phyloP scores from a whole-genome alignment of 2,797 vertebrate genomes.

The Neosalanx taihuensis region DNA sequence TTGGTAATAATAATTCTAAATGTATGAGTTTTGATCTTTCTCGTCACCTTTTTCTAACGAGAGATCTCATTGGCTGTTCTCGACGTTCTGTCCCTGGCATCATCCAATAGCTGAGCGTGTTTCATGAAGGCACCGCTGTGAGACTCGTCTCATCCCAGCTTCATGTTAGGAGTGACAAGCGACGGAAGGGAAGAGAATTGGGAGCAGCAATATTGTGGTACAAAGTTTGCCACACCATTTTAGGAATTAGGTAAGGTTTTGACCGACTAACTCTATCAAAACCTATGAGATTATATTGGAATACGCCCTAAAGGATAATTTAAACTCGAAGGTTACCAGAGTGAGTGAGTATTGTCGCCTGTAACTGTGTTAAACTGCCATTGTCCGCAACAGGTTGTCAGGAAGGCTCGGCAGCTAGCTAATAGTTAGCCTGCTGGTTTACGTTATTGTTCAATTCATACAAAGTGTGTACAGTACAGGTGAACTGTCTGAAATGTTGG shows the following conservation, averaged over 20 bases:
- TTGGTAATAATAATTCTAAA: not conserved
- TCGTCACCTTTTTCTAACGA: not conserved
- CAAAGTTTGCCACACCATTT: not conserved
- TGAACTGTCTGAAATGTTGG: not conserved
- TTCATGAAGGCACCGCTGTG: slow-evolving; percentile 10
- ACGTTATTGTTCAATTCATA: not conserved
- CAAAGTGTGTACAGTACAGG: not conserved
- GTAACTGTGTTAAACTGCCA: slow-evolving; percentile 7
- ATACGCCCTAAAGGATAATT: not conserved
- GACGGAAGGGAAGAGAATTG: not conserved
- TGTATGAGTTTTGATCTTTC: not conserved
- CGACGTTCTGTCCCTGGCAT: slow-evolving; percentile 3
- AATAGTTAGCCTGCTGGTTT: slow-evolving; percentile 2
- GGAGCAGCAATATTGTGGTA: not conserved
- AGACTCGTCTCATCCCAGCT: not conserved
- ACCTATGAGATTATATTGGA: not conserved
- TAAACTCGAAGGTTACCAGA: not conserved
- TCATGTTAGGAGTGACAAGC: not conserved
- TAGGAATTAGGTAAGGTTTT: not conserved
- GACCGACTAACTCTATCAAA: not conserved
- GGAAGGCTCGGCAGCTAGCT: slow-evolving; percentile 11
- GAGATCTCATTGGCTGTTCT: slow-evolving; percentile 23
- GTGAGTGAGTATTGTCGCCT: slow-evolving; percentile 8
- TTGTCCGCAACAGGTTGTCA: slow-evolving; percentile 49
- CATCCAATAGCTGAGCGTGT: slow-evolving; percentile 36